Percentiles rank a stretch among this genome's conserved stretches.
phyloP scores from a whole-genome alignment of 2,113 vertebrate species.

The Chaetura pelagica region DNA sequence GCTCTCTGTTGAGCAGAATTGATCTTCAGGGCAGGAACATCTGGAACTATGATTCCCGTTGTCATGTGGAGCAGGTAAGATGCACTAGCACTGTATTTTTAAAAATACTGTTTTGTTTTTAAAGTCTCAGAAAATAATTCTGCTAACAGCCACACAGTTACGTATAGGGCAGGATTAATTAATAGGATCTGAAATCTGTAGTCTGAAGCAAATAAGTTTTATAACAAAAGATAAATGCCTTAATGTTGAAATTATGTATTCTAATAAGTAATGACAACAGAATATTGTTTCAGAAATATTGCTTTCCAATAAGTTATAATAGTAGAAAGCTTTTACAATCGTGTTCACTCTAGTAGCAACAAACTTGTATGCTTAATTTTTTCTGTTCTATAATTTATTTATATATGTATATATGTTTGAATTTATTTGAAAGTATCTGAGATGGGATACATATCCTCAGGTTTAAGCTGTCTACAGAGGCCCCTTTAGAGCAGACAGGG shows the following conservation, averaged over 20 bases:
- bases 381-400: neutral
- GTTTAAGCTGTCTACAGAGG: neutral
- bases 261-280: neutral
- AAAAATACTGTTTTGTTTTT: neutral
- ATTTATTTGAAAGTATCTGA: neutral
- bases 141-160: neutral
- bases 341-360: neutral
- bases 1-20: neutral
- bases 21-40: neutral
- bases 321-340: neutral
- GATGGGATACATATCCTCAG: neutral
- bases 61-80: neutral
- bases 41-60: rapidly evolving
- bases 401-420: neutral
- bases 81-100: neutral
- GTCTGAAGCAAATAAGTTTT: neutral
- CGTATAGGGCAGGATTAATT: neutral
- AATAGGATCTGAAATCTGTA: neutral
- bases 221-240: neutral
- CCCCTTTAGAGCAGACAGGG: neutral
- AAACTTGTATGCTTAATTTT: neutral
- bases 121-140: neutral
- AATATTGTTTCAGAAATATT: neutral
- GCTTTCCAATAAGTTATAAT: neutral
- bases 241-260: neutral